phyloP scores from a whole-genome alignment of 1,140 invertebrate species.

The Riptortus pedestris region DNA sequence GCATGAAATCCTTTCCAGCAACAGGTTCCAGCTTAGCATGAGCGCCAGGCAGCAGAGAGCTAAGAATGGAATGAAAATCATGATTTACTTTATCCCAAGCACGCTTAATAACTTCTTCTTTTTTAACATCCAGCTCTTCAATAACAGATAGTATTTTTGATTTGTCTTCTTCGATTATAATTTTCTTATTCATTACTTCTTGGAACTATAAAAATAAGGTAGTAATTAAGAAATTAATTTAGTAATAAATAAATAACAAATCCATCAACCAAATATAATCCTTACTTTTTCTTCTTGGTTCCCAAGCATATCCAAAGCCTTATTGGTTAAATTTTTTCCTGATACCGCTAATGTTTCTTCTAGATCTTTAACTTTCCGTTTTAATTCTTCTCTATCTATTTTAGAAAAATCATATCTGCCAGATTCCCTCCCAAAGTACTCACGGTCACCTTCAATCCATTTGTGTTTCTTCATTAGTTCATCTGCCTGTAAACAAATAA shows the following conservation, averaged over 20 bases:
- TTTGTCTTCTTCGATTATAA: slow-evolving; percentile 78
- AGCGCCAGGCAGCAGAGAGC: slow-evolving; percentile 78
- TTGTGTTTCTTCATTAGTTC: slow-evolving; percentile 47
- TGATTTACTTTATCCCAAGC: slow-evolving; percentile 73
- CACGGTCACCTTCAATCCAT: slow-evolving; percentile 71
- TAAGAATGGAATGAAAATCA: slow-evolving; percentile 96
- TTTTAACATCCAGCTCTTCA: slow-evolving; percentile 78
- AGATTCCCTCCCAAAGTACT: slow-evolving; percentile 60
- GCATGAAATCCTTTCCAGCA: slow-evolving; percentile 58
- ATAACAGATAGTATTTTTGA: slow-evolving; percentile 73
- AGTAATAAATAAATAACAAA: not conserved
- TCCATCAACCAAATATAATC: not conserved
- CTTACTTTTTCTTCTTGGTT: slow-evolving; percentile 73
- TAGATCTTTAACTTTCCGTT: slow-evolving; percentile 49
- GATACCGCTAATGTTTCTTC: slow-evolving; percentile 60
- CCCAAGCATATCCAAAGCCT: slow-evolving; percentile 74
- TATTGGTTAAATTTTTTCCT: slow-evolving; percentile 66
- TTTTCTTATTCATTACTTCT: slow-evolving; percentile 67
- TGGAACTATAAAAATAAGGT: slow-evolving; percentile 45
- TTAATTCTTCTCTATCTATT: slow-evolving; percentile 48
- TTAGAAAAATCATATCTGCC: slow-evolving; percentile 44
- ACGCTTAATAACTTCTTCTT: slow-evolving; percentile 62
- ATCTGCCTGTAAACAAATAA: slow-evolving; percentile 36
- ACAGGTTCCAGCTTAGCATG: slow-evolving; percentile 73
- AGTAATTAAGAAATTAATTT: not conserved